phyloP scores from a whole-genome alignment of 2,797 vertebrate species.

The Galagoides demidoff region DNA sequence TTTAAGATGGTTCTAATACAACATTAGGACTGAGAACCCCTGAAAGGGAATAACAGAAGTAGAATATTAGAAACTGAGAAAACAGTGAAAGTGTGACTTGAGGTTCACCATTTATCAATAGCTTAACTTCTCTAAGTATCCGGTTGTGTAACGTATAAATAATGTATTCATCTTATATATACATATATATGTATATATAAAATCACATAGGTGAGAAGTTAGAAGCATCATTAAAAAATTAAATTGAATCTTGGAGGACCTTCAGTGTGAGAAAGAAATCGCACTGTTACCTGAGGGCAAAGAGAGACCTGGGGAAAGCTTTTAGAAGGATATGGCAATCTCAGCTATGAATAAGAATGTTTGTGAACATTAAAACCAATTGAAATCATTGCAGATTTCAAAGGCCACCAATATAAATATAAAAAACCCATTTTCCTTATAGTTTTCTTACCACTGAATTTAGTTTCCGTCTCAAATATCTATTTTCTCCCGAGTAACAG shows the following conservation, averaged over 20 bases:
- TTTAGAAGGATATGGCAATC: neutral
- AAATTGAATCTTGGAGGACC: neutral
- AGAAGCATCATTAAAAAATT: neutral
- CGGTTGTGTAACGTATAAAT: neutral
- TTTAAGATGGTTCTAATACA: neutral
- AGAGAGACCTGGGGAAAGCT: neutral
- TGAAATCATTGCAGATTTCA: slow-evolving; percentile 29
- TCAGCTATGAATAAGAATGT: neutral
- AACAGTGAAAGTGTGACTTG: neutral
- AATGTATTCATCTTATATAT: neutral
- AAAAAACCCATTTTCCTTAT: slow-evolving; percentile 10
- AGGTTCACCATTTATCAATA: neutral
- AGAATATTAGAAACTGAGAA: neutral
- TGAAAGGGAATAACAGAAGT: neutral
- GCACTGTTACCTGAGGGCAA: neutral
- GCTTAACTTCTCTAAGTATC: neutral
- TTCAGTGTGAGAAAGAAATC: neutral
- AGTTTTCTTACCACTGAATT: neutral
- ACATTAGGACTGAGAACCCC: neutral
- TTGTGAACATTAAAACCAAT: neutral
- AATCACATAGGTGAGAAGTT: neutral
- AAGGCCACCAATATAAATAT: slow-evolving; percentile 56
- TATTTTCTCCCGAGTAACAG: neutral
- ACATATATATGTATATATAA: neutral
- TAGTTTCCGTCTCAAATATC: slow-evolving; percentile 36